Conservation (phyloP, 2,888 invertebrate genomes). For the Norana najaformis region DNA sequence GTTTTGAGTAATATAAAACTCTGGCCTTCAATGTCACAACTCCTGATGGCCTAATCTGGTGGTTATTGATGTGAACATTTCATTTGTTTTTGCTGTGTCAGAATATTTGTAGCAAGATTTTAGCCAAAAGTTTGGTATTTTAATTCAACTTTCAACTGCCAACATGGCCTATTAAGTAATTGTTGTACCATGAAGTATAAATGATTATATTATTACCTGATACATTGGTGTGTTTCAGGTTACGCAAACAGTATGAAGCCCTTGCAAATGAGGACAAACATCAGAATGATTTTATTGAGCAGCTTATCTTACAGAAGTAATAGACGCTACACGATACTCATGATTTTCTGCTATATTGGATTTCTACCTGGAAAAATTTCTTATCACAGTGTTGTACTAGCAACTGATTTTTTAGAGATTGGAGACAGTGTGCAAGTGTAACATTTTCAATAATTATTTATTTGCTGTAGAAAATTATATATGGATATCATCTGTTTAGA, state of each 20-base stretch:
- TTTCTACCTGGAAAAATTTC: neutral
- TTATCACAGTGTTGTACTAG: neutral
- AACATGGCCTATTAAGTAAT: neutral
- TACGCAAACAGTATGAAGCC: constrained; percentile 49
- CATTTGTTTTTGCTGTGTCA: neutral
- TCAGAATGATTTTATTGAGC: constrained; percentile 61
- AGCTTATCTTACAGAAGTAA: constrained; percentile 59
- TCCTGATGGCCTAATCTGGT: too few relatives aligned
- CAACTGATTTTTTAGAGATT: neutral
- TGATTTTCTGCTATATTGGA: neutral
- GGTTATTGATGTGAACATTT: too few relatives aligned
- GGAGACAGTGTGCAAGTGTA: neutral
- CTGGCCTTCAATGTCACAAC: neutral
- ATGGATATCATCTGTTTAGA: too few relatives aligned
- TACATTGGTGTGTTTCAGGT: constrained; percentile 32
- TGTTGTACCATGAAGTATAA: neutral
- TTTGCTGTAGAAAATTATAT: neutral
- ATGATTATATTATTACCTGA: neutral
- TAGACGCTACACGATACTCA: neutral
- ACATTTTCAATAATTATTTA: neutral
- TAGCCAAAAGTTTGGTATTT: too few relatives aligned
- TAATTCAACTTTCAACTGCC: neutral
- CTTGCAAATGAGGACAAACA: constrained; percentile 57
- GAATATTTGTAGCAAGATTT: neutral
- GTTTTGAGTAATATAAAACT: too few relatives aligned